Conservation (phyloP, 2,113 vertebrate genomes). For the Misgurnus mizolepis region DNA sequence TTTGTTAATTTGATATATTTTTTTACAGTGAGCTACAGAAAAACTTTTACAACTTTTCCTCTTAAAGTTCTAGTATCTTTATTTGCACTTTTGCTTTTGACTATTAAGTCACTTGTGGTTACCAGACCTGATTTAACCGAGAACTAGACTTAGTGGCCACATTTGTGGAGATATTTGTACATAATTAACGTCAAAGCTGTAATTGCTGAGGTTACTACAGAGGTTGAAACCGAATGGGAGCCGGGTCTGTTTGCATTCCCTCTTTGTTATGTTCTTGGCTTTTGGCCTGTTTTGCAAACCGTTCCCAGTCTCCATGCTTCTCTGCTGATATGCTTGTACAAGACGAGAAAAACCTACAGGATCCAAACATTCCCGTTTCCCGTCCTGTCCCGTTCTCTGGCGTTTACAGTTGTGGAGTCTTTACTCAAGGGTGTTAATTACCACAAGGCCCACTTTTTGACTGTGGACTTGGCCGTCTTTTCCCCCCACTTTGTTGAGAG, state of each 20-base stretch:
- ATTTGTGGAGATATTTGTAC: background rate
- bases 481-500: conserved; percentile 71
- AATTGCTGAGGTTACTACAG: conserved; percentile 1
- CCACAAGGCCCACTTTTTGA: background rate
- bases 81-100: no score
- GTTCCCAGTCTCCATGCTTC: background rate
- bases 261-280: background rate
- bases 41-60: no score
- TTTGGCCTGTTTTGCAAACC: background rate
- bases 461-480: conserved; percentile 47
- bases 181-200: background rate
- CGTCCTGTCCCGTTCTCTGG: background rate
- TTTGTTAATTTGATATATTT: no score
- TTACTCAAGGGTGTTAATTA: background rate
- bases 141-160: background rate
- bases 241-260: background rate
- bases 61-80: no score
- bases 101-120: background rate
- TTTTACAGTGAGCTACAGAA: no score
- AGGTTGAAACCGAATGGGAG: background rate
- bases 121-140: background rate
- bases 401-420: background rate
- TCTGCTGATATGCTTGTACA: background rate
- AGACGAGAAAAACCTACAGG: background rate
- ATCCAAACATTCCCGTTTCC: background rate